Conservation (phyloP, 2,888 invertebrate genomes). For the Cancer borealis region DNA sequence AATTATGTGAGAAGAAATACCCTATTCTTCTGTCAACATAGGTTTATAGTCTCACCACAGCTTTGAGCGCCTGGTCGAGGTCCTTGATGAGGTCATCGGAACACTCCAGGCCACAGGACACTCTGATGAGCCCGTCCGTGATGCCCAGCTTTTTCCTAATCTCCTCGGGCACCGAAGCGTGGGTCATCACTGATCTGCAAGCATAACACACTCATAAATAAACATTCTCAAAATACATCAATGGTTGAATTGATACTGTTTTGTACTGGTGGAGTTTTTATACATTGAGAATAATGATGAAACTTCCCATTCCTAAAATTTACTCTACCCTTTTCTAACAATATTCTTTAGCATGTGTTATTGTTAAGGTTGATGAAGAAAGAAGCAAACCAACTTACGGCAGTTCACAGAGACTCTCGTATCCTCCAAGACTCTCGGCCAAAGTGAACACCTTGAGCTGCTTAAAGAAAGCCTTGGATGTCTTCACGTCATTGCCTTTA, state of each 20-base stretch:
- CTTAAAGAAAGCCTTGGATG: slow-evolving; percentile 88
- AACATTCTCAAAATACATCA: neutral
- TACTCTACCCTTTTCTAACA: too few relatives aligned
- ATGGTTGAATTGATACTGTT: neutral
- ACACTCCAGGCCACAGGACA: slow-evolving; percentile 95
- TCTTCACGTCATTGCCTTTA: slow-evolving; percentile 85
- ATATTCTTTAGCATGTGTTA: too few relatives aligned
- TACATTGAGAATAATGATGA: too few relatives aligned
- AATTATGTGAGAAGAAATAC: neutral
- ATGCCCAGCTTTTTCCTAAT: slow-evolving; percentile 88
- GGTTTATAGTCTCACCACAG: slow-evolving; percentile 59
- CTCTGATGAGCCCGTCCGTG: slow-evolving; percentile 89
- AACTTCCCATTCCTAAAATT: too few relatives aligned
- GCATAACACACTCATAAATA: neutral
- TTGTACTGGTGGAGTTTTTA: too few relatives aligned
- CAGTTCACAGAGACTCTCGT: slow-evolving; percentile 95
- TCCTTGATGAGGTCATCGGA: slow-evolving; percentile 91
- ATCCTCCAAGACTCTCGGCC: slow-evolving; percentile 97
- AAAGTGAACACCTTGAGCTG: slow-evolving; percentile 88
- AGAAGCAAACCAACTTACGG: slow-evolving; percentile 89
- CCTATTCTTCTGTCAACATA: neutral
- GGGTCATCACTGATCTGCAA: slow-evolving; percentile 89
- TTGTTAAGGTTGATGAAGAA: too few relatives aligned
- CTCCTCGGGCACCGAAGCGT: slow-evolving; percentile 91
- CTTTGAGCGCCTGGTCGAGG: slow-evolving; percentile 88